Percentiles rank a stretch among this genome's conserved stretches.
phyloP scores from a whole-genome alignment of 2,888 invertebrate genomes.

The Dichetophora obliterata region DNA sequence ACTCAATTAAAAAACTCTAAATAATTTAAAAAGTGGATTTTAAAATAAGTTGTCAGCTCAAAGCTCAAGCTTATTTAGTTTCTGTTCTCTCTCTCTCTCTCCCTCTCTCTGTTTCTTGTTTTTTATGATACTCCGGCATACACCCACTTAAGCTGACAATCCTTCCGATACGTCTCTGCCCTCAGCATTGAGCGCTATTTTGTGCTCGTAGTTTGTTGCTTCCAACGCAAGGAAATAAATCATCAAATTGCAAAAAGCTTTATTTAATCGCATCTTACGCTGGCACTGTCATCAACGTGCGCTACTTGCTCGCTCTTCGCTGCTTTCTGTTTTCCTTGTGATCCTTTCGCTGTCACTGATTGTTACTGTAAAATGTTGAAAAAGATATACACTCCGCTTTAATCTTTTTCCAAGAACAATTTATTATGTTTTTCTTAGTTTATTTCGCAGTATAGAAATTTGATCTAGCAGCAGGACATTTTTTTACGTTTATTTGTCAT shows the following conservation, averaged over 20 bases:
- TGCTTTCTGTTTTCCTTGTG: neutral
- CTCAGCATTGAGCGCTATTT: too few species aligned
- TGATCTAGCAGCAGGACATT: conserved; percentile 31
- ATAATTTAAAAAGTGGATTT: too few species aligned
- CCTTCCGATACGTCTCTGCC: too few species aligned
- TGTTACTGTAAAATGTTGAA: too few species aligned
- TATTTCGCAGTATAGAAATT: conserved; percentile 33
- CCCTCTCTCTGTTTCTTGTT: too few species aligned
- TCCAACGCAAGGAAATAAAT: neutral
- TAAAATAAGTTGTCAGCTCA: too few species aligned
- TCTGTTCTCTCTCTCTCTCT: too few species aligned
- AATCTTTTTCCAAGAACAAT: conserved; percentile 34
- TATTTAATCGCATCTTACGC: conserved; percentile 2
- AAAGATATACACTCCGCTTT: neutral
- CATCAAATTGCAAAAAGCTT: conserved; percentile 11
- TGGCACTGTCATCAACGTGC: neutral
- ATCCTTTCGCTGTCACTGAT: neutral
- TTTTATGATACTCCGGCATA: too few species aligned
- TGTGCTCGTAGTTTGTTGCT: neutral
- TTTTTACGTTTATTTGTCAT: conserved; percentile 9
- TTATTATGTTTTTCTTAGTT: conserved; percentile 38
- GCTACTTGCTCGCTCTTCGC: neutral
- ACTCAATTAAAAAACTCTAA: too few species aligned
- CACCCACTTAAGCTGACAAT: too few species aligned
- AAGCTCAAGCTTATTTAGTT: too few species aligned